These are phyloP conservation scores for Dreissena rostriformis DNA, from an alignment of 1,140 invertebrate genomes.

Conservation along the genomic window DNA sequence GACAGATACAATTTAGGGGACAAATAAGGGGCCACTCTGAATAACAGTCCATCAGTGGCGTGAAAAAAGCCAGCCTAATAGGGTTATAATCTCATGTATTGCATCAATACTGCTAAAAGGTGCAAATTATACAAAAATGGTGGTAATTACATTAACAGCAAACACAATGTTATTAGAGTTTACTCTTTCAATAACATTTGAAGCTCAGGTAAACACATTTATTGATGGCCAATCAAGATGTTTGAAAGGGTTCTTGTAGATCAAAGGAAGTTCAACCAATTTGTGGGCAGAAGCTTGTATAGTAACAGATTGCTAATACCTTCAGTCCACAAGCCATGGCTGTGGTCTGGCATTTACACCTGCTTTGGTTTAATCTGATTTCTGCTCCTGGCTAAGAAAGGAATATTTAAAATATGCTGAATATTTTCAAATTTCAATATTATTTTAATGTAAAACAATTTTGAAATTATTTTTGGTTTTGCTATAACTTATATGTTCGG, in stretches of 20 bases:
- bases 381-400: too few species aligned
- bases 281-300: constrained; percentile 45
- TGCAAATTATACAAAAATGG: constrained; percentile 14
- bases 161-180: constrained; percentile 26
- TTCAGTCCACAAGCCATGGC: constrained; percentile 38
- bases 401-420: too few species aligned
- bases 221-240: constrained; percentile 23
- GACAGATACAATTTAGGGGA: too few species aligned
- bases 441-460: too few species aligned
- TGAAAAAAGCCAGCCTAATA: too few species aligned
- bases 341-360: not conserved
- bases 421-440: too few species aligned
- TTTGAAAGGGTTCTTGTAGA: constrained; percentile 2
- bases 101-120: not conserved
- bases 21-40: too few species aligned
- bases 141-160: constrained; percentile 43
- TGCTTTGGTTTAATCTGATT: not conserved
- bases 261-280: constrained; percentile 35
- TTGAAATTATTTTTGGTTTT: too few species aligned
- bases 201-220: not conserved
- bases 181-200: not conserved
- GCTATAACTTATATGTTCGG: too few species aligned
- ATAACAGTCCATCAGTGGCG: too few species aligned
- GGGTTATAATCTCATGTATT: not conserved
- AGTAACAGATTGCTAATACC: constrained; percentile 40